Evolutionary conservation across 2,113 vertebrate species (phyloP).

Genomic region (Protomyctophum bolini): DNA sequence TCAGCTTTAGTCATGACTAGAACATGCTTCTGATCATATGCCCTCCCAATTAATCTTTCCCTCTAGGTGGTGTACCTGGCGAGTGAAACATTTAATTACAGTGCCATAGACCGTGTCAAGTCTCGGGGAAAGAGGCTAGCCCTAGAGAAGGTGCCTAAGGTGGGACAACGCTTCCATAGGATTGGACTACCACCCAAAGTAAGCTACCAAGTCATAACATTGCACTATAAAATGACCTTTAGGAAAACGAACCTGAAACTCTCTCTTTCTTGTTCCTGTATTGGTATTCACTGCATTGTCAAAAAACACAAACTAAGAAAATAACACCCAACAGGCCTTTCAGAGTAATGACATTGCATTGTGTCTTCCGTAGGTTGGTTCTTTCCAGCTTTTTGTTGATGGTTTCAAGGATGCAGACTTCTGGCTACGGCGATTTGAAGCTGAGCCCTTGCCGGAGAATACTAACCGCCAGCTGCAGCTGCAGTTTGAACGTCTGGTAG

Average conservation of each 20-base stretch:
- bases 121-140: conserved; percentile 94
- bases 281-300: no score
- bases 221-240: conserved; percentile 87
- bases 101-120: conserved; percentile 96
- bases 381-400: conserved; percentile 97
- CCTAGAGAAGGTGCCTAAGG: conserved; percentile 96
- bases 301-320: no score
- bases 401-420: conserved; percentile 97
- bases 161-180: conserved; percentile 93
- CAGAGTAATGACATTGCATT: not conserved
- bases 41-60: no score
- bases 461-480: conserved; percentile 93
- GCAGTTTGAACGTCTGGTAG: conserved; percentile 96
- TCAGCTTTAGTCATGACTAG: no score
- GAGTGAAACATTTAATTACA: conserved; percentile 98
- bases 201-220: conserved; percentile 74
- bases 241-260: not conserved
- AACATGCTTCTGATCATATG: no score
- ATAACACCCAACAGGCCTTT: no score
- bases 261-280: no score
- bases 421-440: conserved; percentile 93
- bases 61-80: conserved; percentile 83
- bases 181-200: conserved; percentile 97
- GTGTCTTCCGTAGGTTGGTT: conserved; percentile 86
- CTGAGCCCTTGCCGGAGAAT: conserved; percentile 93